Evolutionary conservation across 2,888 invertebrate species (phyloP), one percentile per base, ranked within the genome.

Genomic region (Embidobia sp.): DNA sequence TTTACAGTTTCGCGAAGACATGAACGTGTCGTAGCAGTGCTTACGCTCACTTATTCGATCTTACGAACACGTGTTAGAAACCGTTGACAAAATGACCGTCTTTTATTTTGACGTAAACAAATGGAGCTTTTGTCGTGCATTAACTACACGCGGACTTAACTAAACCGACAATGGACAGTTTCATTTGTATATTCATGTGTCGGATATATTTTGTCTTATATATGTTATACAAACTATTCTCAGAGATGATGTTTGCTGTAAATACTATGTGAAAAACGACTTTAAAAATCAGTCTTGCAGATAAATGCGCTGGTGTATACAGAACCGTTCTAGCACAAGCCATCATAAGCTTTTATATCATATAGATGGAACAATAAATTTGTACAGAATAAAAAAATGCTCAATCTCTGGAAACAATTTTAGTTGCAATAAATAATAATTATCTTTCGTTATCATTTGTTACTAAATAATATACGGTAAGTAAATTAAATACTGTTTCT

Each of bases 61-160:
- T 11, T 5, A 51, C 22, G 42, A 18, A 64, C 64, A 64, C 64
- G 51, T 64, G 64, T 64, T 49, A 44, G 37, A 6, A 19, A 10
- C 16, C 29, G 49, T 10, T 49, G 63, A 63, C 63, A 63, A 49
- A 64, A 51, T 51, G 44, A 29, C 51, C 42, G 37, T 51, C 64
- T 51, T 51, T 64, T 51, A 64, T 51, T 49, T 51, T 64, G 49
- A 64, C 64, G 42, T 26, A 51, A 64, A 64, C 64, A 64, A 64
- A 64, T 51, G 42, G 64, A 31, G 6, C 64, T 51, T 64, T 64
- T 51, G 64, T 42, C 49, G 42, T 15, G 27, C 27, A 64, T 51
- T 64, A 64, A 64, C 49, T 64, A 64, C 51, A 16, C 42, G 31
- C 26, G 16, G 29, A 18, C 40, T 49, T 49, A 8, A 49, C 37